Percentiles rank a stretch among this genome's conserved stretches.
Evolutionary conservation across 2,797 vertebrate genomes (phyloP).

Genomic region (Hapalemur alaotrensis): DNA sequence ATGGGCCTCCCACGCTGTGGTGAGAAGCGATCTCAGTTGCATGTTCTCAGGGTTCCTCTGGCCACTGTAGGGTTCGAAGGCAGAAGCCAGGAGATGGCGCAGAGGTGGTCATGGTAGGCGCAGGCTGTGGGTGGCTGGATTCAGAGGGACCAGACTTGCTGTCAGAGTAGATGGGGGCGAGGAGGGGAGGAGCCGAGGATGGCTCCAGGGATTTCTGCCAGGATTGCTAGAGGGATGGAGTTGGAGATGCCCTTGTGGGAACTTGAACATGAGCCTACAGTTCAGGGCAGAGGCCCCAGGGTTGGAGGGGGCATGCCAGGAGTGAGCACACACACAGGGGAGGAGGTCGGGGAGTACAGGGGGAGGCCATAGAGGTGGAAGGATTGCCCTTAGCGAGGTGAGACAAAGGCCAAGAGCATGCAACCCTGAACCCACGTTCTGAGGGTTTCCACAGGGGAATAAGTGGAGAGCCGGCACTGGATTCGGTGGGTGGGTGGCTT

Average conservation of each 20-base stretch:
- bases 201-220: neutral
- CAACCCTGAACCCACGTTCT: neutral
- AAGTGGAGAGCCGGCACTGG: neutral
- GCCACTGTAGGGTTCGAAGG: fast-evolving
- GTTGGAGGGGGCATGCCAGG: neutral
- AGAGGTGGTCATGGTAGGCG: neutral
- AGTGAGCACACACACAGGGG: neutral
- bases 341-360: too few species aligned
- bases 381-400: neutral
- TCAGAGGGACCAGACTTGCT: neutral
- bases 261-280: neutral
- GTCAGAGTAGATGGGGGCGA: neutral
- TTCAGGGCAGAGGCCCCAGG: neutral
- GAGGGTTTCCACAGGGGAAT: neutral
- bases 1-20: neutral
- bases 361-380: neutral
- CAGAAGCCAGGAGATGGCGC: neutral
- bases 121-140: neutral
- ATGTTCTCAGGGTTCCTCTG: neutral
- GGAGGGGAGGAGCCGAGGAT: neutral
- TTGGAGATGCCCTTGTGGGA: neutral
- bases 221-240: neutral
- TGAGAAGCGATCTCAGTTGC: neutral
- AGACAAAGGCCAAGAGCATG: neutral
- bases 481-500: neutral